These are phyloP conservation scores for Cephonodes hylas DNA, from an alignment of 2,888 invertebrate genomes.

Conservation along the genomic window DNA sequence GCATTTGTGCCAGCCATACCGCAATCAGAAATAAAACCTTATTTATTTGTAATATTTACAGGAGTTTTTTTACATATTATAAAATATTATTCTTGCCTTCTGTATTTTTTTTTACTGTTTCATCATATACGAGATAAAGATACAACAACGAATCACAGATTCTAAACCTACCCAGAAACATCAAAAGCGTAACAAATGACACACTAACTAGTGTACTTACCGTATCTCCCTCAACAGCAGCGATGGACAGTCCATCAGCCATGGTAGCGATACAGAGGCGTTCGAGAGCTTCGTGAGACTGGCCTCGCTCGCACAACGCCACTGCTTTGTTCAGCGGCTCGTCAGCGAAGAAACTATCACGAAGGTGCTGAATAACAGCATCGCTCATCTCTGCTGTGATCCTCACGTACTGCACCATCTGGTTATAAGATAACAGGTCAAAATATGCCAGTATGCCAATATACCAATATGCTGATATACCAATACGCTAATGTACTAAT, in stretches of 20 bases:
- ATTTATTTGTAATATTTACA: too few relatives aligned
- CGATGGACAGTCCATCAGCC: conserved; percentile 85
- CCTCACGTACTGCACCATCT: conserved; percentile 55
- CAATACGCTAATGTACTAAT: too few relatives aligned
- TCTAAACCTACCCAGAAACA: too few relatives aligned
- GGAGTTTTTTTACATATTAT: too few relatives aligned
- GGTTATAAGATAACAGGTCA: conserved; percentile 21
- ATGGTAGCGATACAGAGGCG: conserved; percentile 87
- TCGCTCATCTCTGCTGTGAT: conserved; percentile 69
- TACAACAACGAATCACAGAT: too few relatives aligned
- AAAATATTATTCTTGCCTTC: too few relatives aligned
- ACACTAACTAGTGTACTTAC: conserved; percentile 48
- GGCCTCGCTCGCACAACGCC: conserved; percentile 85
- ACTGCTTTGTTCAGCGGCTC: conserved; percentile 91
- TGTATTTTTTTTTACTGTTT: too few relatives aligned
- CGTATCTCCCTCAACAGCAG: conserved; percentile 83
- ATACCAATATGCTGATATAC: neutral
- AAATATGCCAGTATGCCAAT: neutral
- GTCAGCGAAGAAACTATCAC: conserved; percentile 89
- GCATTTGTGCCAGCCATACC: too few relatives aligned
- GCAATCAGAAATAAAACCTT: too few relatives aligned
- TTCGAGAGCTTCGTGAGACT: conserved; percentile 87
- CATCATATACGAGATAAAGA: too few relatives aligned
- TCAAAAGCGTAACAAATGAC: too few relatives aligned
- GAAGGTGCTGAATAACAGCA: conserved; percentile 86